Evolutionary conservation across 1,140 invertebrate species (phyloP), one percentile per base, ranked within the genome.

Genomic region (Panagrolaimus sp.): DNA sequence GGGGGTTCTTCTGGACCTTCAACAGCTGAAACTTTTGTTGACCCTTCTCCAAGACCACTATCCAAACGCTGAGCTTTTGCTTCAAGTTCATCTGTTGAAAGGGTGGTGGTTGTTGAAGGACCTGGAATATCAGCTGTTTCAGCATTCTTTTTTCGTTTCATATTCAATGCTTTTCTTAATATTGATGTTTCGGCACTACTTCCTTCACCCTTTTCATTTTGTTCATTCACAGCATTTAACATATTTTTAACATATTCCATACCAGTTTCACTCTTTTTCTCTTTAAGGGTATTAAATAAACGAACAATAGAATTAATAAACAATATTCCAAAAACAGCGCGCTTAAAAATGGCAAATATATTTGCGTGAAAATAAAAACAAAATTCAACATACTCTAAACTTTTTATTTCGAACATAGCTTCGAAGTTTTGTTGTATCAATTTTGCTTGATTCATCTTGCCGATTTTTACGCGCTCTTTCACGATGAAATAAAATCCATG

Each of bases 251-350:
- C 78, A 66, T 80, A 78, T 46, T 74, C 51, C 31, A 81, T 74
- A 38, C 76, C 76, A 44, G 70, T 66, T 23, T 46, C 75, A 46
- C 75, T 80, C 23, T 78, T 80, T 27, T 74, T 67, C 45, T 69
- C 68, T 46, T 78, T 66, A 63, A 78, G 51, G 9, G 70, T 73
- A 4, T 63, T 65, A 42, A 78, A 57, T 74, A 80, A 68, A 23
- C 69, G 46, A 27, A 76, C 44, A 13, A 81, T 69, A 4, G 66
- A 62, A 66, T 78, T 78, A 31, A 78, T 57, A 66, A 79, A 77
- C 5, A 82, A 61, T 5, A 80, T 77, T 31, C 80, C 75, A 48
- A 82, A 82, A 61, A 79, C 77, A 23, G 73, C 63, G 27, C 67
- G 31, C 66, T 70, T 51, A 72, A 51, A 11, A 63, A 62, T 25